Base-by-base conservation (phyloP, 2,113 vertebrate genomes). In the Microtus ochrogaster region DNA sequence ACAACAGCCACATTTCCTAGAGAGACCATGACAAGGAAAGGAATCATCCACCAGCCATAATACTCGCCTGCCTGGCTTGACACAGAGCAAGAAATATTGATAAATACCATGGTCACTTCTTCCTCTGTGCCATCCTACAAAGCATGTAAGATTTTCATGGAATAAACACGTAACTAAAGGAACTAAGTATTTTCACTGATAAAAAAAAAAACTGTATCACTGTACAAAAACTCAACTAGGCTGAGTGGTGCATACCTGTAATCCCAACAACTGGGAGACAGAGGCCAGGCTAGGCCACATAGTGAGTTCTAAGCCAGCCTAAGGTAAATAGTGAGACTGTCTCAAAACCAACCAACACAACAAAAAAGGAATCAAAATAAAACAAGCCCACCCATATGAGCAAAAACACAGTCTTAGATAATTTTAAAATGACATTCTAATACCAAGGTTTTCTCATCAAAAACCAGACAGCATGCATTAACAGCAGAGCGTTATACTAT, bases 1-100 rank as follows among this genome's bases (percentile, higher is more conserved):
- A 99, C 98, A 55, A 99, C 99, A 2, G 99, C 99, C 49, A 99
- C 99, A 2, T 99, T 99, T 97, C 99, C 99, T 99, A 95, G 16
- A 78, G 78, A 94, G 79, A 94, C 81, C 95, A 49, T 9, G 91
- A 77, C 61, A 92, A 93, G 66, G 36, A 39, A 94, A 95, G 52
- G 78, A 96, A 94, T 87, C 66, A 91, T 16, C 17, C 36, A 88
- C 82, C 33, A 70, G 28, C 89, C 74, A 61, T 78, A 76, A 73
- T 68, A 83, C 70, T 81, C 76, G 52, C 9, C 87, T 87, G 76
- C 49, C 73, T 79, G 52, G 5, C 70, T 87, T 91, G 90, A 92
- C 44, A 41, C 2, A 49, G 63, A 93, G 84, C 21, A 78, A 85
- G 65, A 94, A 93, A 87, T 81, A 58, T 30, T 76, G 30, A n/a